Evolutionary conservation across 2,797 vertebrate species (phyloP), one percentile per base, ranked within the genome.

Genomic region (Ciconia nigra): DNA sequence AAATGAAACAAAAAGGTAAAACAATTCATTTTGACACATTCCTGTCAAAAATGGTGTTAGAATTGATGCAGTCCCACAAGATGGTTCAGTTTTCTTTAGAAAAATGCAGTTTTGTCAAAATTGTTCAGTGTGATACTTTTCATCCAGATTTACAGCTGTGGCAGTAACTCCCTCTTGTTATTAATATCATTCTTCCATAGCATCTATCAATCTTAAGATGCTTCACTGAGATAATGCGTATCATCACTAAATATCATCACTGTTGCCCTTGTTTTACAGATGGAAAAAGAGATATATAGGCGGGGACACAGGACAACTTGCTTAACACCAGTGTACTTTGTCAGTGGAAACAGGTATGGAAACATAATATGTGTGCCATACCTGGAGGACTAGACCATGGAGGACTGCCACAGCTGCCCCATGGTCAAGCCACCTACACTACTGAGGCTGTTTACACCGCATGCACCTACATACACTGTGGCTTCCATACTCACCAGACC

Each of bases 51-150:
- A 65, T 0, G 0, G 10, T 71, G 46, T 83, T 91, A 59, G 35
- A 91, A 91, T 37, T 9, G 0, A 65, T 42, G 19, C 11, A 73
- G 35, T 42, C 17, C 12, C 16, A 65, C 37, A 77, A 63, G 41
- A 57, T 5, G 12, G 37, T 63, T 92, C 25, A 2, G 19, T 42
- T 93, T 89, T 59, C 67, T 88, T 92, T 54, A 88, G 76, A 88
- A 93, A 93, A 93, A 81, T 24, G 10, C 7, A 5, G 2, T 91
- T 94, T 85, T 94, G 44, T 81, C 91, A 83, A 61, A 91, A 67
- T 59, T 67, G 11, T 42, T 89, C 46, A 14, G 47, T 19, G 10
- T 62, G 47, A 84, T 72, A 73, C 18, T 77, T 93, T 93, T 89
- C 58, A 89, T 63, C 41, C n/a, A 87, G 59, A 83, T 87, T 85